A percentile compares a stretch with the other conserved stretches of the same genome.
Evolutionary conservation across 2,797 vertebrate species (phyloP).

Genomic region (Pempheris klunzingeri): DNA sequence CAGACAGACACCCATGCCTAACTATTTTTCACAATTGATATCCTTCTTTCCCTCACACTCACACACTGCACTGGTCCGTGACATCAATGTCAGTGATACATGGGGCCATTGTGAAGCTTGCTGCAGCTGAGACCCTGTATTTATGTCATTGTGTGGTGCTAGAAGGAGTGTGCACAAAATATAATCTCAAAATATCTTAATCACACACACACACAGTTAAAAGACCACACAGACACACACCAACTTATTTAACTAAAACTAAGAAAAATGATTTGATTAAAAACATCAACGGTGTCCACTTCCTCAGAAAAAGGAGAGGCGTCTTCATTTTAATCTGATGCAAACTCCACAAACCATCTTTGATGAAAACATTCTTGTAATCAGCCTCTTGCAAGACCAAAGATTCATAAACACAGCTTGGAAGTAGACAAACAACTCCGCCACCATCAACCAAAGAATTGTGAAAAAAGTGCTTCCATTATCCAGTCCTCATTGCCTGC

Average conservation of each 20-base stretch:
- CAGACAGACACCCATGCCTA: slow-evolving; percentile 11
- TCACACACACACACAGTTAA: not conserved
- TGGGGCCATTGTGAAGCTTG: slow-evolving; percentile 25
- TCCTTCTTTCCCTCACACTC: slow-evolving; percentile 12
- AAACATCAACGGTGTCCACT: slow-evolving; percentile 22
- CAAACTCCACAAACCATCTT: slow-evolving; percentile 36
- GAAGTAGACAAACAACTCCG: slow-evolving; percentile 19
- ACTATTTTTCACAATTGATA: slow-evolving; percentile 27
- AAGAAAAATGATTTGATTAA: slow-evolving; percentile 52
- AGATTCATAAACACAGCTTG: slow-evolving; percentile 32
- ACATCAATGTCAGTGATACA: slow-evolving; percentile 50
- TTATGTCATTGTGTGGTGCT: slow-evolving; percentile 45
- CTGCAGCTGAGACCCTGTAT: slow-evolving; percentile 54
- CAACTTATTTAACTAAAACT: slow-evolving; percentile 44
- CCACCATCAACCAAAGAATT: not conserved
- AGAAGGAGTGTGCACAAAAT: slow-evolving; percentile 43
- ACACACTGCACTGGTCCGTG: slow-evolving; percentile 23
- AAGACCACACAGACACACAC: slow-evolving; percentile 18
- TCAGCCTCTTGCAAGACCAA: slow-evolving; percentile 33
- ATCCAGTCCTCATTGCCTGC: slow-evolving; percentile 39
- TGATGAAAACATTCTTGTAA: slow-evolving; percentile 41
- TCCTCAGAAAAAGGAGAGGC: slow-evolving; percentile 27
- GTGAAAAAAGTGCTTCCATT: slow-evolving; percentile 28
- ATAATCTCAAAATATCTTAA: slow-evolving; percentile 32
- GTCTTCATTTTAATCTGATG: slow-evolving; percentile 28